Conservation (phyloP, 2,797 vertebrate genomes). For the Macropodus opercularis region DNA sequence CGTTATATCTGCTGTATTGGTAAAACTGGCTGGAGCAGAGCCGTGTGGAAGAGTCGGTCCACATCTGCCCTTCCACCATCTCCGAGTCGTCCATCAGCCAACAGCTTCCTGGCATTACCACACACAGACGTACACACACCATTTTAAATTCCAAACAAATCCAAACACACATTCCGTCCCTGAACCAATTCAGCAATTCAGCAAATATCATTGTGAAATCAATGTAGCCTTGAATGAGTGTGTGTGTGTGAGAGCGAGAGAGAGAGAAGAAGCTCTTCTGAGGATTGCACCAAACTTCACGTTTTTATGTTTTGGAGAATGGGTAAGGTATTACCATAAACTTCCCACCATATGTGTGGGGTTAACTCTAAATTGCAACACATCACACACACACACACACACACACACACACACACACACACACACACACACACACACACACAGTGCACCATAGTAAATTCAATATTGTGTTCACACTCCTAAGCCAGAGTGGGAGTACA, state of each 20-base stretch:
- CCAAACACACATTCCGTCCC: conserved; percentile 40
- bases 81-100: conserved; percentile 32
- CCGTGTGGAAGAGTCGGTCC: conserved; percentile 33
- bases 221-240: conserved; percentile 47
- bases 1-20: conserved; percentile 5
- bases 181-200: conserved; percentile 55
- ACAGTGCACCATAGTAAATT: conserved; percentile 63
- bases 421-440: not conserved
- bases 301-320: conserved; percentile 64
- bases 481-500: conserved; percentile 60
- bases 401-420: conserved; percentile 21
- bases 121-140: conserved; percentile 13
- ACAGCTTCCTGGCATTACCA: conserved; percentile 21
- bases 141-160: conserved; percentile 55
- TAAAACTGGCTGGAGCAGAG: not conserved
- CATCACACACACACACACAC: conserved; percentile 44
- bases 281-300: conserved; percentile 64
- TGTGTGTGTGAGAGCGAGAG: conserved; percentile 22
- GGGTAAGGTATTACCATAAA: conserved; percentile 64
- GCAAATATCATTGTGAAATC: conserved; percentile 71
- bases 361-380: conserved; percentile 74
- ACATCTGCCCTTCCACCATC: conserved; percentile 9
- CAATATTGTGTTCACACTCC: conserved; percentile 75
- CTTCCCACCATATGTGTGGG: conserved; percentile 66
- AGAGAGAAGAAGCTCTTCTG: conserved; percentile 52